These are phyloP conservation scores for Latrodectus geometricus DNA, from an alignment of 1,140 invertebrate genomes.

Conservation along the genomic window DNA sequence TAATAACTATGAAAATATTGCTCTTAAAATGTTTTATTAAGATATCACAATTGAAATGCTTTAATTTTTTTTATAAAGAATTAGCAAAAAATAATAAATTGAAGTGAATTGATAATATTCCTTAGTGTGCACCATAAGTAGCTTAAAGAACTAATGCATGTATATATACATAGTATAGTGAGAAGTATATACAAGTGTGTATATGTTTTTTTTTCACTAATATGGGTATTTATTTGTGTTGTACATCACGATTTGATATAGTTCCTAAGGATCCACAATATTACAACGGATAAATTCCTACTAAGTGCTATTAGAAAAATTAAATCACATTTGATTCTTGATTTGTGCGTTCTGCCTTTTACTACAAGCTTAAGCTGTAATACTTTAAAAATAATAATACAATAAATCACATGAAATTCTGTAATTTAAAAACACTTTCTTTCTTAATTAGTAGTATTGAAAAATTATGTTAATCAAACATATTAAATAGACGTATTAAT, in stretches of 20 bases:
- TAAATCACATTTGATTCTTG: slow-evolving; percentile 61
- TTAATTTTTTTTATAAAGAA: no score
- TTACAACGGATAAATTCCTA: slow-evolving; percentile 26
- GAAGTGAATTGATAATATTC: not conserved
- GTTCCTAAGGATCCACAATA: slow-evolving; percentile 19
- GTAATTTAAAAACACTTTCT: no score
- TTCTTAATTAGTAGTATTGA: no score
- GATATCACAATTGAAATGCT: no score
- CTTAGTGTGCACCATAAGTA: slow-evolving; percentile 41
- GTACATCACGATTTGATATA: slow-evolving; percentile 4
- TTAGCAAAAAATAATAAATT: no score
- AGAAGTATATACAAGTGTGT: slow-evolving; percentile 47
- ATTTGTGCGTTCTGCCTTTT: slow-evolving; percentile 58
- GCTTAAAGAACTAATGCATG: slow-evolving; percentile 51
- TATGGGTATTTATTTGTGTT: slow-evolving; percentile 32
- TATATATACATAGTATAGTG: slow-evolving; percentile 18
- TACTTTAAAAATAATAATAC: no score
- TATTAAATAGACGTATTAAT: no score
- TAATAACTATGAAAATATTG: no score
- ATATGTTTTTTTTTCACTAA: slow-evolving; percentile 23
- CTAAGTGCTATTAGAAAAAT: slow-evolving; percentile 59
- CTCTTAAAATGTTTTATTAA: no score
- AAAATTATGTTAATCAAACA: no score
- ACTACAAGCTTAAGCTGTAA: slow-evolving; percentile 51
- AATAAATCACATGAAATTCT: no score